Conservation (phyloP, 2,797 vertebrate species). For the Sparidentex hasta region DNA sequence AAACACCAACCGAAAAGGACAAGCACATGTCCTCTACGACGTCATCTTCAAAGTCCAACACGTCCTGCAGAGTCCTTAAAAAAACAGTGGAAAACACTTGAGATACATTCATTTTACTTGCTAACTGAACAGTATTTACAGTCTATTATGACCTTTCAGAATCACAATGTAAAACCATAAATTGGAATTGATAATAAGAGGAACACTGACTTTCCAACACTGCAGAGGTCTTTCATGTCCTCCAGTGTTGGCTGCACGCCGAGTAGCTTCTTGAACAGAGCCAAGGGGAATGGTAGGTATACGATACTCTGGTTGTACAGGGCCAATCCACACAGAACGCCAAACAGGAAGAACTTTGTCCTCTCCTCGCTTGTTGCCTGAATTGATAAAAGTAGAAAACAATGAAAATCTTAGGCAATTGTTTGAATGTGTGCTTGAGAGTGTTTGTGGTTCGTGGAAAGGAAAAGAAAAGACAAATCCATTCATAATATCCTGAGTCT, state of each 20-base stretch:
- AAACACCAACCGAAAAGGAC: slow-evolving; percentile 87
- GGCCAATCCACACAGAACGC: slow-evolving; percentile 94
- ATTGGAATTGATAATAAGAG: neutral
- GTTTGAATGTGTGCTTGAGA: too few species aligned
- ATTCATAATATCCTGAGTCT: too few species aligned
- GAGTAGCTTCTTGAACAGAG: slow-evolving; percentile 95
- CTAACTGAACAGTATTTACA: neutral
- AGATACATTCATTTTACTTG: neutral
- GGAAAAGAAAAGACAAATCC: too few species aligned
- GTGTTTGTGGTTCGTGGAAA: too few species aligned
- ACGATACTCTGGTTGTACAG: slow-evolving; percentile 92
- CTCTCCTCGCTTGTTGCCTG: slow-evolving; percentile 88
- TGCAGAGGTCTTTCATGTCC: slow-evolving; percentile 90
- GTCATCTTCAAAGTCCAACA: slow-evolving; percentile 88
- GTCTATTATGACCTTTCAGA: neutral
- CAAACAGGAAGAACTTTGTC: slow-evolving; percentile 89
- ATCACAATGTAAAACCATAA: neutral
- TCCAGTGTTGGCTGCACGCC: slow-evolving; percentile 88
- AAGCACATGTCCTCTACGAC: slow-evolving; percentile 82
- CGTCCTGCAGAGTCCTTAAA: slow-evolving; percentile 87
- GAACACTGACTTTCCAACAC: slow-evolving; percentile 81
- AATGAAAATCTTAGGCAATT: neutral
- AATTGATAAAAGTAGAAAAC: slow-evolving; percentile 31
- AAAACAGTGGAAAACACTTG: neutral
- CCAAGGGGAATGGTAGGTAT: slow-evolving; percentile 93